Percentiles rank a stretch among this genome's conserved stretches.
Conservation (phyloP, 2,113 vertebrate genomes). For the Oenanthe melanoleuca region DNA sequence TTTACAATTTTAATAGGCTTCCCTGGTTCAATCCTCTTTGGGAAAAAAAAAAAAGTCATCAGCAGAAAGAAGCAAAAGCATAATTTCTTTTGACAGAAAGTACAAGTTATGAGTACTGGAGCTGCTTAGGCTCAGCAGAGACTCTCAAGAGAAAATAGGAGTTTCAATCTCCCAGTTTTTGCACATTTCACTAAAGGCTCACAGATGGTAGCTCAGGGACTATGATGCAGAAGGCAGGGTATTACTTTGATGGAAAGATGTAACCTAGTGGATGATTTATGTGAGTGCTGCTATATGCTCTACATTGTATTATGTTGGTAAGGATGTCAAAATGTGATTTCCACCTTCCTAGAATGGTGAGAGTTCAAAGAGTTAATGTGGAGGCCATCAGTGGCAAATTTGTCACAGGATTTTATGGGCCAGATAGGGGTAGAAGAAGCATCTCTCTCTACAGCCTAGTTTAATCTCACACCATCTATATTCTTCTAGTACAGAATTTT, state of each 20-base stretch:
- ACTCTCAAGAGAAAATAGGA: background rate
- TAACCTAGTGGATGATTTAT: slow-evolving; percentile 4
- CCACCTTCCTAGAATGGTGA: background rate
- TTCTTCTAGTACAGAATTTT: background rate
- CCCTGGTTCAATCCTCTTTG: background rate
- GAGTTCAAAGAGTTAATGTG: slow-evolving; percentile 23
- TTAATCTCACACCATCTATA: slow-evolving; percentile 37
- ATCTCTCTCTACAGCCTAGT: background rate
- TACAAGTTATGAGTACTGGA: background rate
- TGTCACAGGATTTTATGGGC: slow-evolving; percentile 27
- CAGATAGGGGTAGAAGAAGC: background rate
- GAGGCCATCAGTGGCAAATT: slow-evolving; percentile 5
- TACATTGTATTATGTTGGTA: background rate
- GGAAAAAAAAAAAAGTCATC: background rate
- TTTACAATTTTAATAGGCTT: background rate
- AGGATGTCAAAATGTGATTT: background rate
- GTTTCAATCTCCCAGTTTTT: background rate
- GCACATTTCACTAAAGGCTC: background rate
- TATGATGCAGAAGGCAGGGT: background rate
- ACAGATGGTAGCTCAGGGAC: background rate
- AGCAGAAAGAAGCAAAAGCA: background rate
- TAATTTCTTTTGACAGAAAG: background rate
- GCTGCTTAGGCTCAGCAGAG: background rate
- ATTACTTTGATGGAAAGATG: slow-evolving; percentile 16
- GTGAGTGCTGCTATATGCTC: background rate